Conservation (phyloP, 2,888 invertebrate species). For the Orthosia incerta region DNA sequence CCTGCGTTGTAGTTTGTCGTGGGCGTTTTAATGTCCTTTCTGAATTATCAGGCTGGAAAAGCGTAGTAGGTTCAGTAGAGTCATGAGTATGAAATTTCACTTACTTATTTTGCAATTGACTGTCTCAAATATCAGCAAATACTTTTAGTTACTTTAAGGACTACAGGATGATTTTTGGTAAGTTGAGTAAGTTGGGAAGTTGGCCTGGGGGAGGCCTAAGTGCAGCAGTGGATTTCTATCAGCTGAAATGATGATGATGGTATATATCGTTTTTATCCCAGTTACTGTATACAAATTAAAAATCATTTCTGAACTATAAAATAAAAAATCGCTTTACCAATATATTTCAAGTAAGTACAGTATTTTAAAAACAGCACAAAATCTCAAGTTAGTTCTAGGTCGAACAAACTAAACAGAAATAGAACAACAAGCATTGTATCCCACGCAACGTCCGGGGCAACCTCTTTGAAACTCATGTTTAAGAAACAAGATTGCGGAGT, state of each 20-base stretch:
- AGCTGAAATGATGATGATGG: no score
- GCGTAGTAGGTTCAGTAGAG: neutral
- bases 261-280: neutral
- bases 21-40: neutral
- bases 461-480: slow-evolving; percentile 57
- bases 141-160: neutral
- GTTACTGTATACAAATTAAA: neutral
- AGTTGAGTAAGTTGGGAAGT: no score
- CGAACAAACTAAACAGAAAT: slow-evolving; percentile 8
- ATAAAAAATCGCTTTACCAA: no score
- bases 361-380: neutral
- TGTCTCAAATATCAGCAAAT: neutral
- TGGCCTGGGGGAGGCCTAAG: no score
- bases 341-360: neutral
- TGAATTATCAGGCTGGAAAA: neutral
- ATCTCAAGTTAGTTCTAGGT: neutral
- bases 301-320: no score
- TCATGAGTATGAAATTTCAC: no score
- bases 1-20: neutral
- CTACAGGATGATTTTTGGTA: neutral
- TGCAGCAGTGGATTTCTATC: no score
- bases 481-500: slow-evolving; percentile 62
- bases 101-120: neutral
- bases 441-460: slow-evolving; percentile 31
- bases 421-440: slow-evolving; percentile 28